These are phyloP conservation scores for Brachionus manjavacas DNA, from an alignment of 1,140 invertebrate genomes.

Conservation along the genomic window DNA sequence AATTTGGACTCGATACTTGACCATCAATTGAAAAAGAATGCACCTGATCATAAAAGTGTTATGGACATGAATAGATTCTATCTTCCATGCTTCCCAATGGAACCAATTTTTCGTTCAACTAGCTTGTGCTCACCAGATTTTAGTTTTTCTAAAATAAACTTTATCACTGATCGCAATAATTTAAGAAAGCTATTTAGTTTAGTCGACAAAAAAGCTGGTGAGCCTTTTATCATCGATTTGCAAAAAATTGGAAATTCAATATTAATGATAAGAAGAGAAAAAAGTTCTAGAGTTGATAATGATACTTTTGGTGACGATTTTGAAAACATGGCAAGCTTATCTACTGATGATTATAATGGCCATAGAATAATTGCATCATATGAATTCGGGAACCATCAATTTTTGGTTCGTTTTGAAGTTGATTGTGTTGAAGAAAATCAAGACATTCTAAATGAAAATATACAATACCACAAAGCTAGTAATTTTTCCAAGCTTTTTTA, in stretches of 20 bases:
- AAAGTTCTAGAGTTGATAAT: not conserved
- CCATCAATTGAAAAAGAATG: not conserved
- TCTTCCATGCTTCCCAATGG: not conserved
- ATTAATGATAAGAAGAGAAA: not conserved
- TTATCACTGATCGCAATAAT: slow-evolving; percentile 23
- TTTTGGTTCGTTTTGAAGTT: not conserved
- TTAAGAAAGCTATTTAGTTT: slow-evolving; percentile 4
- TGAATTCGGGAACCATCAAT: not conserved
- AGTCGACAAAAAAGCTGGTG: not conserved
- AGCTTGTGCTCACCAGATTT: not conserved
- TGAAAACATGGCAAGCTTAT: not conserved
- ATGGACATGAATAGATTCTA: not conserved
- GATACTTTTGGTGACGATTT: not conserved
- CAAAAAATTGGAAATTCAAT: slow-evolving; percentile 10
- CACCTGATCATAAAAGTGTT: not conserved
- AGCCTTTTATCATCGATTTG: not conserved
- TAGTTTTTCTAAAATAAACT: not conserved
- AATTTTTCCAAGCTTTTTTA: not conserved
- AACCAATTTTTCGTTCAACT: not conserved
- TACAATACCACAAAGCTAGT: not conserved
- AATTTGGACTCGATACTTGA: not conserved
- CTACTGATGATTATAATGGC: not conserved
- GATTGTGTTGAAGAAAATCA: not conserved
- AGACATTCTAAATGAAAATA: not conserved
- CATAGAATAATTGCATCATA: not conserved